A percentile compares a stretch with the other conserved stretches of the same genome.
Evolutionary conservation across 2,797 vertebrate genomes (phyloP).

Genomic region (Amazonetta brasiliensis): DNA sequence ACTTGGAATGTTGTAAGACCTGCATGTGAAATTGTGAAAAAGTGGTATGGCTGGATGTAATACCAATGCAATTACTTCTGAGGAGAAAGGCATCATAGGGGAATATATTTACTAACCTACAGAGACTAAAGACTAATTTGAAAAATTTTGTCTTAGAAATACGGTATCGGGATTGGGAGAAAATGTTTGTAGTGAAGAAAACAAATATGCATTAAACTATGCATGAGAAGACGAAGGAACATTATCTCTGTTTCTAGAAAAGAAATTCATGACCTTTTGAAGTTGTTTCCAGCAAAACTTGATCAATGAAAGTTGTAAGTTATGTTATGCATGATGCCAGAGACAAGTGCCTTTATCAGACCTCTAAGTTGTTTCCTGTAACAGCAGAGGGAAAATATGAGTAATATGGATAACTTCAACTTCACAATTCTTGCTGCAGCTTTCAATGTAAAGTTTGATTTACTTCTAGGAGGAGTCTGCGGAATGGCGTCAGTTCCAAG

Average conservation of each 20-base stretch:
- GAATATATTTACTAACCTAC: neutral
- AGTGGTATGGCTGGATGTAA: neutral
- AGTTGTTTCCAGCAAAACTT: neutral
- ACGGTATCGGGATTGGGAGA: fast-evolving
- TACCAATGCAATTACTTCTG: neutral
- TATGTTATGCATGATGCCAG: neutral
- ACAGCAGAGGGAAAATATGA: neutral
- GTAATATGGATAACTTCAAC: neutral
- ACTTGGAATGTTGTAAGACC: neutral
- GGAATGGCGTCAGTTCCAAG: constrained; percentile 97
- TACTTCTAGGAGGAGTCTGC: constrained; percentile 91
- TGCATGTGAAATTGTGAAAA: neutral
- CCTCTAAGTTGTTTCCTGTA: neutral
- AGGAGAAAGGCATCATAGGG: neutral
- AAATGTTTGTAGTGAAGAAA: neutral
- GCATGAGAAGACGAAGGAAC: neutral
- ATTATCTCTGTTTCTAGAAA: neutral
- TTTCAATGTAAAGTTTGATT: neutral
- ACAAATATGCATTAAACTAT: too few species aligned
- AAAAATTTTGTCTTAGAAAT: neutral
- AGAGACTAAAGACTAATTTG: neutral
- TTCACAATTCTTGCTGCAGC: neutral
- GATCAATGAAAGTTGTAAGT: neutral
- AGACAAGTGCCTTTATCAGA: neutral
- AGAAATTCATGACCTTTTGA: neutral